Percentiles rank a stretch among this genome's conserved stretches.
Evolutionary conservation across 2,888 invertebrate genomes (phyloP).

Genomic region (Tanytarsus gracilentus): DNA sequence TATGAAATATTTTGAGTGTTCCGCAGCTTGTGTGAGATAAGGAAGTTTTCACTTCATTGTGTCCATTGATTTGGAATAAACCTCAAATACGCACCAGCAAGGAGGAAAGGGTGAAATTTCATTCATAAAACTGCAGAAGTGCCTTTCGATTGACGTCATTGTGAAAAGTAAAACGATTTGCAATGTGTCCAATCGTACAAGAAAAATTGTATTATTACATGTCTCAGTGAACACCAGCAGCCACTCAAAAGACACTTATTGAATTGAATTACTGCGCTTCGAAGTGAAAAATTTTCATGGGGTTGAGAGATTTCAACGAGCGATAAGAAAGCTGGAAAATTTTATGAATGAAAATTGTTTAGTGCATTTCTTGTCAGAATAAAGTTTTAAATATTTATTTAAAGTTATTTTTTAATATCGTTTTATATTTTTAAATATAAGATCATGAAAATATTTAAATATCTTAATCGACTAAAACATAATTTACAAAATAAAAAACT

Average conservation of each 20-base stretch:
- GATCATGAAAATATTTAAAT: not conserved
- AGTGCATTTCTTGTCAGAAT: not conserved
- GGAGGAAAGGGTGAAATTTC: not conserved
- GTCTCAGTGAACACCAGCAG: conserved; percentile 5
- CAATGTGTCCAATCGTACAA: not conserved
- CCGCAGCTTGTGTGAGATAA: conserved; percentile 2
- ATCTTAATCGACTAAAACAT: not conserved
- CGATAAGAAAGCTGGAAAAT: not conserved
- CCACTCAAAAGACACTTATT: not conserved
- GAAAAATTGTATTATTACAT: conserved; percentile 12
- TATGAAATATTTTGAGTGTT: conserved; percentile 1
- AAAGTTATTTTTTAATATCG: not conserved
- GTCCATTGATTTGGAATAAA: not conserved
- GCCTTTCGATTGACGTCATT: not conserved
- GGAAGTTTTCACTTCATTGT: conserved; percentile 23
- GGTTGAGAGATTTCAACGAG: not conserved
- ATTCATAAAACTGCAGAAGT: conserved; percentile 17
- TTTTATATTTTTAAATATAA: not conserved
- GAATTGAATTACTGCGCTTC: not conserved
- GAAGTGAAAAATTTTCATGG: not conserved
- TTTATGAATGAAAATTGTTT: not conserved
- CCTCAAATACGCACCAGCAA: not conserved
- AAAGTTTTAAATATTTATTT: too few relatives aligned
- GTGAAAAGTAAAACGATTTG: not conserved
- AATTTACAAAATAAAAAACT: not conserved